Percentiles rank a stretch among this genome's conserved stretches.
Conservation (phyloP, 30 jellyfish, hydroid and myxozoan genomes). For the Chironex yamaguchii region DNA sequence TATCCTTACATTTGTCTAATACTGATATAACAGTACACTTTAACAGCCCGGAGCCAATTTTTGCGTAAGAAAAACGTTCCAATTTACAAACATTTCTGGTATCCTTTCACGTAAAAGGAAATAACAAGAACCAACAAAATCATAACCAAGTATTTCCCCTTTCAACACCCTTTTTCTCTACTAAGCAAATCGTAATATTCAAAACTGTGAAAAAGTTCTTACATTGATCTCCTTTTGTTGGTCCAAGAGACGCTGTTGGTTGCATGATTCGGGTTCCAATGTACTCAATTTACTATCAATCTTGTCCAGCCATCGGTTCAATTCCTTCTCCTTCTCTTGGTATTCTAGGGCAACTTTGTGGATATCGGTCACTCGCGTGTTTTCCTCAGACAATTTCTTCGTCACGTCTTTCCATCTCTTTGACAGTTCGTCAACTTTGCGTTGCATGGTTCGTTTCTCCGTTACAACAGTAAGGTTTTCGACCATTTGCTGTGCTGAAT, state of each 20-base stretch:
- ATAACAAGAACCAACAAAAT: no score
- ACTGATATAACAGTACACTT: no score
- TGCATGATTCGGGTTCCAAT: slow-evolving; percentile 86
- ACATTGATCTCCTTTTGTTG: slow-evolving; percentile 93
- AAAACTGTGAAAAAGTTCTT: neutral
- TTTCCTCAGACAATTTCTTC: slow-evolving; percentile 70
- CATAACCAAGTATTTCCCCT: no score
- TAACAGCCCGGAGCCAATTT: no score
- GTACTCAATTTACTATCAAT: slow-evolving; percentile 67
- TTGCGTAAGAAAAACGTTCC: no score
- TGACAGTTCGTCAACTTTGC: slow-evolving; percentile 75
- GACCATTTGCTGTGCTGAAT: slow-evolving; percentile 73
- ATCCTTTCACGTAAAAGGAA: no score
- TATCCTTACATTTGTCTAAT: no score
- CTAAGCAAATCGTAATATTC: neutral
- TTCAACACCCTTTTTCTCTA: no score
- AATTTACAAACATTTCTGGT: no score
- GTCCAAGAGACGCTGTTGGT: slow-evolving; percentile 67
- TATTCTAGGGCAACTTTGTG: slow-evolving; percentile 39
- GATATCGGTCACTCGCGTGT: slow-evolving; percentile 75
- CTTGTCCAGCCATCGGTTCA: slow-evolving; percentile 73
- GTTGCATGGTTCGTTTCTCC: slow-evolving; percentile 73
- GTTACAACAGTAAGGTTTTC: slow-evolving; percentile 67
- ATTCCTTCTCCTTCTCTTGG: slow-evolving; percentile 70
- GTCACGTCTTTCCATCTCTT: slow-evolving; percentile 71